Conservation (phyloP, 2,113 vertebrate genomes). For the Carollia perspicillata region DNA sequence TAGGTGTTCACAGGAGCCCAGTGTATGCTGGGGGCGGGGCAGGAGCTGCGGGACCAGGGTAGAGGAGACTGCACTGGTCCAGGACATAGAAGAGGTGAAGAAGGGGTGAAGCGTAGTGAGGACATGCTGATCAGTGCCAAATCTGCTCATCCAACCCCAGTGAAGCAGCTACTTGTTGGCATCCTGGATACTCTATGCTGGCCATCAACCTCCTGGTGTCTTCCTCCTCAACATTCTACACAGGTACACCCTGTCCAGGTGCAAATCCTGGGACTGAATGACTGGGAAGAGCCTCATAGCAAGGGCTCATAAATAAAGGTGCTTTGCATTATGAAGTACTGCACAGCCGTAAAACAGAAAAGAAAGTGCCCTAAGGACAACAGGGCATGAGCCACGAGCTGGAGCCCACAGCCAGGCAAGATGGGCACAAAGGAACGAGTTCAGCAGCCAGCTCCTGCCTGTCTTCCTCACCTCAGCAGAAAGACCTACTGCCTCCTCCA, state of each 20-base stretch:
- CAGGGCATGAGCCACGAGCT: neutral
- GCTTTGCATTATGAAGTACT: neutral
- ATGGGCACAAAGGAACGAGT: neutral
- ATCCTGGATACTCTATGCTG: neutral
- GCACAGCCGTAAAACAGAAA: neutral
- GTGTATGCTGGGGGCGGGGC: fast-evolving
- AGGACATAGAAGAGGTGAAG: no score
- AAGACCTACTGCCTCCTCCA: neutral
- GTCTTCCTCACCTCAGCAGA: neutral
- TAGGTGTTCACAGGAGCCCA: neutral
- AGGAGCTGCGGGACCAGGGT: no score
- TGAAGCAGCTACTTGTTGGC: neutral
- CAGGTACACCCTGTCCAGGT: no score
- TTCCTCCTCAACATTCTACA: neutral
- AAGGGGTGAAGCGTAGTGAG: neutral
- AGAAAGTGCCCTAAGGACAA: neutral
- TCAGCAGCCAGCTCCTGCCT: neutral
- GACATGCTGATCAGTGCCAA: neutral
- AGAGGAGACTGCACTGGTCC: neutral
- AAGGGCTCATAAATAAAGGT: neutral
- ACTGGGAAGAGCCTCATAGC: neutral
- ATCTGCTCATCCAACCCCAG: neutral
- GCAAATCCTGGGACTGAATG: neutral
- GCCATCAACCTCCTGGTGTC: neutral
- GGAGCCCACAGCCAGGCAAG: neutral